phyloP scores from a whole-genome alignment of 2,888 invertebrate genomes.

The Hoplodrina blanda region DNA sequence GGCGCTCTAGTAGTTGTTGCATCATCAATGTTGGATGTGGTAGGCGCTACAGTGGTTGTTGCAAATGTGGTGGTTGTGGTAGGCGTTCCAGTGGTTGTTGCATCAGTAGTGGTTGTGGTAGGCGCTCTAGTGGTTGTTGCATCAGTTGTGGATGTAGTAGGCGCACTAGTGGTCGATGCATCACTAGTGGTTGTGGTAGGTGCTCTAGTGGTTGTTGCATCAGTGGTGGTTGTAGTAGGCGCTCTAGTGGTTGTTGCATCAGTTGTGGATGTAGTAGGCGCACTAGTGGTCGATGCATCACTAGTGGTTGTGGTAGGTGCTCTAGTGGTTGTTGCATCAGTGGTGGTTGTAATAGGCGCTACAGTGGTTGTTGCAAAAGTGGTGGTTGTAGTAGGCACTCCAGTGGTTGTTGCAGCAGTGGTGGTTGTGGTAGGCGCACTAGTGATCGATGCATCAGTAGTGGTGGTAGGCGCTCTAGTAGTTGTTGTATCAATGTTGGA shows the following conservation, averaged over 20 bases:
- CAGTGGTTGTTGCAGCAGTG: background rate
- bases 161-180: background rate
- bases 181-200: background rate
- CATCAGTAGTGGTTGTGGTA: background rate
- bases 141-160: accelerated
- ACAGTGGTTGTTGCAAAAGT: no score
- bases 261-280: background rate
- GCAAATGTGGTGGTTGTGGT: background rate
- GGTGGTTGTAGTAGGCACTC: background rate
- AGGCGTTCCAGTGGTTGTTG: background rate
- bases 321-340: background rate
- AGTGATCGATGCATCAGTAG: background rate
- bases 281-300: background rate
- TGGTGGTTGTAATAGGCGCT: background rate
- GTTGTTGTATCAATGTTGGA: background rate
- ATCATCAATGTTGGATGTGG: background rate
- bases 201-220: background rate
- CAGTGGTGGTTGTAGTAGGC: background rate
- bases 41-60: background rate
- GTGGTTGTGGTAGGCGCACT: background rate
- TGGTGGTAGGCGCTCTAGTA: background rate
- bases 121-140: background rate
- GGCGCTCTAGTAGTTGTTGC: background rate
- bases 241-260: background rate
- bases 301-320: no score